Percentiles rank a stretch among this genome's conserved stretches.
Conservation (phyloP, 2,113 vertebrate genomes). For the Esox niger region DNA sequence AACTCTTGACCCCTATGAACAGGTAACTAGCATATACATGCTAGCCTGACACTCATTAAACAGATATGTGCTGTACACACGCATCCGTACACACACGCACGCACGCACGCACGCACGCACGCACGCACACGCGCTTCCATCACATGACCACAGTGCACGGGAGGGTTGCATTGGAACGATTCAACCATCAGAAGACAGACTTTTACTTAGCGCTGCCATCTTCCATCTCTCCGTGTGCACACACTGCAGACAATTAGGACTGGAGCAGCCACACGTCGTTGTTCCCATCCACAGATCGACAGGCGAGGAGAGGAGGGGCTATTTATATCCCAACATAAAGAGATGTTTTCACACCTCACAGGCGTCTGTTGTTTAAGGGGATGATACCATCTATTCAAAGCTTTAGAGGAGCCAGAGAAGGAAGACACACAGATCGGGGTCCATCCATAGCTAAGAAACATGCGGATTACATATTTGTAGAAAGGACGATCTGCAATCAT, state of each 20-base stretch:
- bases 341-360: slow-evolving; percentile 58
- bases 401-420: slow-evolving; percentile 12
- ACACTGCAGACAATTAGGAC: slow-evolving; percentile 41
- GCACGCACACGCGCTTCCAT: neutral
- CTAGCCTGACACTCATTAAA: neutral
- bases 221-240: slow-evolving; percentile 7
- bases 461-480: no score
- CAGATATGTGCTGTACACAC: neutral
- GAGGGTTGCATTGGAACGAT: no score
- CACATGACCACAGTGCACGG: neutral
- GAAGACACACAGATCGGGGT: slow-evolving; percentile 50
- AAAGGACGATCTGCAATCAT: no score
- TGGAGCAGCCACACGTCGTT: slow-evolving; percentile 34
- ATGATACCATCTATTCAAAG: slow-evolving; percentile 66
- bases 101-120: neutral
- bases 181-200: slow-evolving; percentile 2
- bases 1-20: slow-evolving; percentile 11
- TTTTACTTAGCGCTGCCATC: slow-evolving; percentile 26
- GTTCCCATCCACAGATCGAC: slow-evolving; percentile 45
- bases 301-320: slow-evolving; percentile 41
- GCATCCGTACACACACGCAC: slow-evolving; percentile 4
- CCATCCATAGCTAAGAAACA: slow-evolving; percentile 42
- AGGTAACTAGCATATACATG: no score
- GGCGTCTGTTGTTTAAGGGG: slow-evolving; percentile 63
- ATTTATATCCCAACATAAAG: slow-evolving; percentile 66